Conservation (phyloP, 2,113 vertebrate genomes). For the Numenius arquata region DNA sequence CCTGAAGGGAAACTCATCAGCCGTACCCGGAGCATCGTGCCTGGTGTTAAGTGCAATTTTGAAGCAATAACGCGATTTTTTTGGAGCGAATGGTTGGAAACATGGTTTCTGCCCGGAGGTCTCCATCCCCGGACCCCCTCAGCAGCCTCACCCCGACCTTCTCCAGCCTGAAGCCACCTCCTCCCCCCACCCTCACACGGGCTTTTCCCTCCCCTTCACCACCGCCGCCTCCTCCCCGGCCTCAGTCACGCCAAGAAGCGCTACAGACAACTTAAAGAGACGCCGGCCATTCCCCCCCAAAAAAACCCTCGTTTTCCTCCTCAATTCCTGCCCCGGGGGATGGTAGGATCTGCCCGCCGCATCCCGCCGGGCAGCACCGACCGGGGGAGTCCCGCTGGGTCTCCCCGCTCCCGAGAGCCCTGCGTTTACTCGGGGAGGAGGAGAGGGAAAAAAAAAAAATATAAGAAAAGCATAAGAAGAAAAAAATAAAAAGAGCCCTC, state of each 20-base stretch:
- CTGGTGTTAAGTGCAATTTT: background rate
- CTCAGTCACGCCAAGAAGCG: background rate
- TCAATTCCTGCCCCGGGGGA: background rate
- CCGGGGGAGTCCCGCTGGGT: too few relatives aligned
- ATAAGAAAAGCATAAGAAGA: too few relatives aligned
- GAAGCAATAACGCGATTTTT: background rate
- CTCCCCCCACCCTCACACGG: background rate
- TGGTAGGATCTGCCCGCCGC: too few relatives aligned
- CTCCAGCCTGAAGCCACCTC: background rate
- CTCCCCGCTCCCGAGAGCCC: too few relatives aligned
- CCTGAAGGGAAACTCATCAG: constrained; percentile 28
- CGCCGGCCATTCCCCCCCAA: background rate
- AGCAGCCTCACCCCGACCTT: background rate
- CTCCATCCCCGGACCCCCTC: background rate
- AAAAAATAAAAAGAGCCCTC: too few relatives aligned
- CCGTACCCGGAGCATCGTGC: background rate
- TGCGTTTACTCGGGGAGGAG: too few relatives aligned
- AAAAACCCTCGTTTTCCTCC: background rate
- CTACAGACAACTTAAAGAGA: background rate
- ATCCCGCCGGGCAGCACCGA: too few relatives aligned
- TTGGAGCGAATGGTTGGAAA: background rate
- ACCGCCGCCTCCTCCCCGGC: background rate
- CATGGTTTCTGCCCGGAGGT: fast-evolving
- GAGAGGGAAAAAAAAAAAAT: too few relatives aligned
- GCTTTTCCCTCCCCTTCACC: background rate